phyloP scores from a whole-genome alignment of 2,888 invertebrate genomes.

The Pycnomerus fuliginosus region DNA sequence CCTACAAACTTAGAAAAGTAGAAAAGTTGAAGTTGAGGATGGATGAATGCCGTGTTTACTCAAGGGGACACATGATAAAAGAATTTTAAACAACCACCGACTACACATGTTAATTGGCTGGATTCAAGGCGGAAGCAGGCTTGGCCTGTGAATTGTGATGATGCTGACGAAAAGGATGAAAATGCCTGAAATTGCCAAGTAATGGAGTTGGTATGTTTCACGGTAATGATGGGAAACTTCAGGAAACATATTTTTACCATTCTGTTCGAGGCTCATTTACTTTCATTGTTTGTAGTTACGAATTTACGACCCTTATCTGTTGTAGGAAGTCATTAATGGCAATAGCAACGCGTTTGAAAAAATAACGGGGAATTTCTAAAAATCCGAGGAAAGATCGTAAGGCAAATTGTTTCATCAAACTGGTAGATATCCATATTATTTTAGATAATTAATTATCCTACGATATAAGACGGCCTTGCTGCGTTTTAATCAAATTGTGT shows the following conservation, averaged over 20 bases:
- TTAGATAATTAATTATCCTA: no score
- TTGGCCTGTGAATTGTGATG: slow-evolving; percentile 10
- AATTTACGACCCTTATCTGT: slow-evolving; percentile 20
- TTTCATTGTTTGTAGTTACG: slow-evolving; percentile 16
- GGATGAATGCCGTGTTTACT: slow-evolving; percentile 1
- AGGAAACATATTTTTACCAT: slow-evolving; percentile 18
- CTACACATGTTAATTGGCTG: slow-evolving; percentile 4
- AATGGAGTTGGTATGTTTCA: slow-evolving; percentile 17
- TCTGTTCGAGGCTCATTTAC: slow-evolving; percentile 14
- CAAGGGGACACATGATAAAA: slow-evolving; percentile 2
- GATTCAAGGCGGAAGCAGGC: slow-evolving; percentile 6
- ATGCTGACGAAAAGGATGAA: slow-evolving; percentile 12
- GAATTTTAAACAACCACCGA: slow-evolving; percentile 8
- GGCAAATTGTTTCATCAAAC: no score
- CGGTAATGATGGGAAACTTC: slow-evolving; percentile 16
- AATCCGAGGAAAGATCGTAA: no score
- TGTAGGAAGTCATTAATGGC: slow-evolving; percentile 18
- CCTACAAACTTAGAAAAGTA: slow-evolving; percentile 6
- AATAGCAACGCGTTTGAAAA: slow-evolving; percentile 3
- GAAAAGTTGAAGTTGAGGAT: no score
- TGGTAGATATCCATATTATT: no score
- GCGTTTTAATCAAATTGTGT: no score
- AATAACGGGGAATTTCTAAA: neutral
- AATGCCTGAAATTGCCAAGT: slow-evolving; percentile 10
- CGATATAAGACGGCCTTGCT: no score